phyloP scores from a whole-genome alignment of 2,888 invertebrate species.

The Rhagium mordax region DNA sequence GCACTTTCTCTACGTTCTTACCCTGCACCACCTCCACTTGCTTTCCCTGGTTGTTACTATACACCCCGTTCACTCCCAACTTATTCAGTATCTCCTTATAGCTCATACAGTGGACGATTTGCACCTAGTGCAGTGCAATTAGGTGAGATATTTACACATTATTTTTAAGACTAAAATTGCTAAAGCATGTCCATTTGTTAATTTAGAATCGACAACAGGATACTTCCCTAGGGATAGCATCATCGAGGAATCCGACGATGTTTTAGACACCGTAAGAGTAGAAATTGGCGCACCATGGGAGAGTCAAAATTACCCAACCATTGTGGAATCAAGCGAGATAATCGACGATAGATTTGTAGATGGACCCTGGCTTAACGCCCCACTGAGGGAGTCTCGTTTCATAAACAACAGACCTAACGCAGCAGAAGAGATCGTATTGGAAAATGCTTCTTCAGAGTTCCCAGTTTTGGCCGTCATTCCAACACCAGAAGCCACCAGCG shows the following conservation, averaged over 20 bases:
- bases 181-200: neutral
- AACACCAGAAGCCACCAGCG: neutral
- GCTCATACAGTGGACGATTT: neutral
- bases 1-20: slow-evolving; percentile 43
- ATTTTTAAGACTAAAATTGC: neutral
- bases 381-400: neutral
- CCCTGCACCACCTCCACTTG: slow-evolving; percentile 45
- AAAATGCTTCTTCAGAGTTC: neutral
- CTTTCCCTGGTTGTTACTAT: slow-evolving; percentile 48
- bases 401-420: neutral
- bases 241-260: neutral
- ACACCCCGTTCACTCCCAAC: slow-evolving; percentile 21
- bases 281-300: neutral
- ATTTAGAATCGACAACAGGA: neutral
- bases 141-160: slow-evolving; percentile 11
- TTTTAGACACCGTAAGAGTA: neutral
- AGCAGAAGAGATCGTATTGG: neutral
- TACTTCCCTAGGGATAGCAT: neutral
- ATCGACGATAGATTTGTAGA: too few relatives aligned
- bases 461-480: neutral
- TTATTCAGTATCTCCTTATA: neutral
- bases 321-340: too few relatives aligned
- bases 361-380: too few relatives aligned
- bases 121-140: neutral
- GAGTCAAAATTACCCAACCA: too few relatives aligned